Percentiles rank a stretch among this genome's conserved stretches.
These are phyloP conservation scores for Cantharis rufa DNA, from an alignment of 2,888 invertebrate genomes.

Conservation along the genomic window DNA sequence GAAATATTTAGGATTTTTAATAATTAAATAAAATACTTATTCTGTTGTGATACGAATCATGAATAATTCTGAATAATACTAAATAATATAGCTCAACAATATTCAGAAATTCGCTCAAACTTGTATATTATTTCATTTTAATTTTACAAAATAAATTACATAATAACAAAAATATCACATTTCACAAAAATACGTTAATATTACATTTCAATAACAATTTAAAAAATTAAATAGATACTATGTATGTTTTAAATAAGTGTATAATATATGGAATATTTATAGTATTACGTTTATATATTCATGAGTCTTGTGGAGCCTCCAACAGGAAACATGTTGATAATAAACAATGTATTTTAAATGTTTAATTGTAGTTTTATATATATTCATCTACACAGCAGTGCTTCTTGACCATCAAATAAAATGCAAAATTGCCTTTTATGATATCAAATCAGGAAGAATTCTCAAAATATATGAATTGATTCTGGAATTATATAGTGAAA, in stretches of 20 bases:
- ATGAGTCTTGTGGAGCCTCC: constrained; percentile 52
- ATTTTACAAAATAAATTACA: constrained; percentile 35
- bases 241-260: constrained; percentile 47
- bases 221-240: constrained; percentile 42
- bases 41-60: constrained; percentile 21
- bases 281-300: constrained; percentile 44
- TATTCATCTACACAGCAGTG: neutral
- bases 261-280: constrained; percentile 46
- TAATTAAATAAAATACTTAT: constrained; percentile 13
- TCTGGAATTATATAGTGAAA: no score
- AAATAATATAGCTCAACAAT: constrained; percentile 28
- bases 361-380: constrained; percentile 24
- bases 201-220: constrained; percentile 35
- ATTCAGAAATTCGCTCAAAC: constrained; percentile 40
- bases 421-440: neutral
- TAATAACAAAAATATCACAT: constrained; percentile 32
- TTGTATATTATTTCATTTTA: constrained; percentile 30
- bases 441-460: neutral
- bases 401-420: neutral
- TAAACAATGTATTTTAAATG: constrained; percentile 52
- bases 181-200: constrained; percentile 34
- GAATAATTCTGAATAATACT: constrained; percentile 15
- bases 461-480: no score
- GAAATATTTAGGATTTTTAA: neutral
- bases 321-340: constrained; percentile 50